Evolutionary conservation across 2,113 vertebrate species (phyloP), one percentile per base, ranked within the genome.

Genomic region (Gallinago undulata): DNA sequence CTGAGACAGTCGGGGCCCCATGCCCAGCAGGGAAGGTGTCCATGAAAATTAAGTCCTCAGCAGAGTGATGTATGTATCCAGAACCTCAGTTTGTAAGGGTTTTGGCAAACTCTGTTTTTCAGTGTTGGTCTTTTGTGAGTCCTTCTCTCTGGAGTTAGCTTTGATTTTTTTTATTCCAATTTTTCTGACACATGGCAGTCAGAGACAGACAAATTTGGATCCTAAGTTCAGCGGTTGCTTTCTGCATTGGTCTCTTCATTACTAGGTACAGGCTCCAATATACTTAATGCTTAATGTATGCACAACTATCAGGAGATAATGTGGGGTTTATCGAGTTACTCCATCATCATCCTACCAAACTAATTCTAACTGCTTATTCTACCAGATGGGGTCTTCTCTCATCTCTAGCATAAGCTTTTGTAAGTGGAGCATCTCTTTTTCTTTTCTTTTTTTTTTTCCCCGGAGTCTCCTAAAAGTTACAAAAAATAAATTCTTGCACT

Each of bases 291-390:
- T 70, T 78, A 74, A 10, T 70, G 48, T n/a, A 18, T 35, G 30
- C 30, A 31, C 27, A 64, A 8, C 21, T 37, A 22, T 21, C 16
- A 7, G 18, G 13, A 35, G 2, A 9, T 47, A 63, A 57, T 53
- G 7, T 27, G 60, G 15, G 74, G 31, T 45, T 93, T 82, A 28
- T 31, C 24, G 47, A 84, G 15, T 74, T 92, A 48, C 19, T 69
- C 0, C 0, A 13, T 76, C 27, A 53, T 50, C 4, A 7, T 43
- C 28, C 50, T 62, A 12, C n/a, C 48, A 53, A 64, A 41, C 43
- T 12, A 41, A 10, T 66, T 78, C 17, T 59, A 35, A 55, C 76
- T 80, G 25, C 23, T 66, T 47, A 4, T 78, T 79, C 82, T 27
- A 18, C 57, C 41, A 63, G 27, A 11, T 0, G 1, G 10, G 5